Evolutionary conservation across 2,888 invertebrate species (phyloP), one percentile per base, ranked within the genome.

Genomic region (Chymomyza procnemis): DNA sequence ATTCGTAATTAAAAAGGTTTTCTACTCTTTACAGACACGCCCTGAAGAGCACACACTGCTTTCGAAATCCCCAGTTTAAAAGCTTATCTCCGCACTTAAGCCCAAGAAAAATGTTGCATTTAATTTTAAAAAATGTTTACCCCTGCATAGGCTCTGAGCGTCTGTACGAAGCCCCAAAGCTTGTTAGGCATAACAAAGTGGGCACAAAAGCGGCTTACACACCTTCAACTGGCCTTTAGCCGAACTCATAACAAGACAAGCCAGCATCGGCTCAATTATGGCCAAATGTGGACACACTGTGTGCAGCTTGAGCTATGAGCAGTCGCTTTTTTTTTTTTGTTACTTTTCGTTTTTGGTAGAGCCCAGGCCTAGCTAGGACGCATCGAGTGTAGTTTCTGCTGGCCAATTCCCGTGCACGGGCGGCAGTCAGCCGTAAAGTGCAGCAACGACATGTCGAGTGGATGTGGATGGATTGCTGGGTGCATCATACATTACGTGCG

Each of bases 401-500:
- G 34, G 12, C 9, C 9, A 12, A 41, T 41, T 9, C 34, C 34
- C 12, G 34, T n/a, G 26, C 8, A 9, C 34, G 12, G 12, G 34
- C 34, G 34, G 34, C 34, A 41, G 34, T 12, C 34, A 41, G 34
- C 12, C 34, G 34, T 41, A 41, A 12, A 41, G 34, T 41, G 34
- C 34, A 41, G 34, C 34, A 41, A 9, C 34, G 34, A 41, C 34
- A 41, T 41, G 34, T 41, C 34, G 34, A 54, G n/a, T 54, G 54
- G n/a, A 54, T 54, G 54, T 18, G 50, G 61, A 61, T 61, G 61
- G 61, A 61, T 61, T 61, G 61, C 61, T 18, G 8, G 34, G 50
- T n/a, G 30, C 21, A 61, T 61, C 21, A 61, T 61, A 34, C 61
- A 61, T 61, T 61, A 50, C 61, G 26, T 30, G n/a, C 61, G 34